phyloP scores from a whole-genome alignment of 2,888 invertebrate species.

The Polia nebulosa region DNA sequence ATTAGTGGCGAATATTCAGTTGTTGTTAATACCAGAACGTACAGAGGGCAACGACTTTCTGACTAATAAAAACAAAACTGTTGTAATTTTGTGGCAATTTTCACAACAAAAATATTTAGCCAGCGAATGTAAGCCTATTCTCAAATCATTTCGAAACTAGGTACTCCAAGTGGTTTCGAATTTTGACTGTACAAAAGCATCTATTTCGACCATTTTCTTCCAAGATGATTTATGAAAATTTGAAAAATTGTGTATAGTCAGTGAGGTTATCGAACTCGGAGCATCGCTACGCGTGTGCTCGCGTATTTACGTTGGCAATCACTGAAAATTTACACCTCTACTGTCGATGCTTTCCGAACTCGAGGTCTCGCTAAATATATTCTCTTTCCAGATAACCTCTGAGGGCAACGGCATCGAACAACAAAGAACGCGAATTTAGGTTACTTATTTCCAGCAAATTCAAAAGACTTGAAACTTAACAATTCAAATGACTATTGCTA shows the following conservation, averaged over 20 bases:
- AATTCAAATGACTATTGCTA: constrained; percentile 73
- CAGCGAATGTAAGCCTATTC: background rate
- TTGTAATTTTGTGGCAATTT: constrained; percentile 61
- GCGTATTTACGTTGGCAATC: constrained; percentile 83
- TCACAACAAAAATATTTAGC: constrained; percentile 5
- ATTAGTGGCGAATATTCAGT: constrained; percentile 71
- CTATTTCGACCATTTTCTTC: constrained; percentile 5
- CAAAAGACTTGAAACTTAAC: constrained; percentile 74
- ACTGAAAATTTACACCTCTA: constrained; percentile 84
- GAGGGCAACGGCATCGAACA: constrained; percentile 79
- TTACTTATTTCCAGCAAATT: constrained; percentile 79
- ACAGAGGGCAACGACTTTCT: constrained; percentile 77
- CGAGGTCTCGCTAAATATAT: constrained; percentile 82
- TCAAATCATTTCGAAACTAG: background rate
- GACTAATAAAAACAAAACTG: constrained; percentile 71
- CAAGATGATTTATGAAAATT: constrained; percentile 16
- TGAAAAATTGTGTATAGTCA: constrained; percentile 40
- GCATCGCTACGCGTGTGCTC: constrained; percentile 74
- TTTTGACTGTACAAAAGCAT: background rate
- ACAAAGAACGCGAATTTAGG: constrained; percentile 81
- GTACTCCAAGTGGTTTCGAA: constrained; percentile 5
- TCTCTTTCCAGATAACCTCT: constrained; percentile 77
- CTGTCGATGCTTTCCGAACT: constrained; percentile 76
- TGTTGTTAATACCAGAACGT: constrained; percentile 66
- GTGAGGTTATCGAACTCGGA: constrained; percentile 80